A percentile compares a stretch with the other conserved stretches of the same genome.
Conservation (phyloP, 2,797 vertebrate genomes). For the Halcyon leucocephala region DNA sequence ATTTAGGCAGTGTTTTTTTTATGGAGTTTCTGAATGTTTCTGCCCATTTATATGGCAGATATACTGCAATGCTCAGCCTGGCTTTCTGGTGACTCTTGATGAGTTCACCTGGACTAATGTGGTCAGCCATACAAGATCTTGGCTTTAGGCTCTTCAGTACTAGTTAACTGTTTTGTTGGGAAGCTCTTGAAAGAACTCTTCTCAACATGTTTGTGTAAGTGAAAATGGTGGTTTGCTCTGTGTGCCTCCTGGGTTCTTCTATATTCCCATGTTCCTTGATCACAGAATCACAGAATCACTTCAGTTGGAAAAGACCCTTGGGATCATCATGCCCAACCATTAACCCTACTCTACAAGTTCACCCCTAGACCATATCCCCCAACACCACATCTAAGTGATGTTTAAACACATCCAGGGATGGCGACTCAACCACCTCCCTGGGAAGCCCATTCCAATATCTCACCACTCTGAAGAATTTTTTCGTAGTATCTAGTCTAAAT, state of each 20-base stretch:
- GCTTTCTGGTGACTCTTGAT: background rate
- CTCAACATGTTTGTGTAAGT: background rate
- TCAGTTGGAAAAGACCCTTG: too few species aligned
- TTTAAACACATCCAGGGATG: too few species aligned
- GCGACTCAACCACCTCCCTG: too few species aligned
- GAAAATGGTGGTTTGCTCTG: background rate
- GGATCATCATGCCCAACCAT: too few species aligned
- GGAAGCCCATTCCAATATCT: too few species aligned
- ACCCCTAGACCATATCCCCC: too few species aligned
- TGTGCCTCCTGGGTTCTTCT: background rate
- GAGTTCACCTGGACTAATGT: background rate
- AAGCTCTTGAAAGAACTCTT: background rate
- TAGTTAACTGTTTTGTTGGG: background rate
- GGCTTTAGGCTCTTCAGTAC: background rate
- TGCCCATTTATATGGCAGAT: background rate
- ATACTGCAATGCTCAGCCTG: background rate
- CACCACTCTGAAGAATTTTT: too few species aligned
- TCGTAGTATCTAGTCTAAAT: too few species aligned
- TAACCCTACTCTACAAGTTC: too few species aligned
- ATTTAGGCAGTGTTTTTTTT: background rate
- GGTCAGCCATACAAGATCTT: background rate
- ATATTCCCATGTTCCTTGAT: background rate
- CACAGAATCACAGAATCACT: too few species aligned
- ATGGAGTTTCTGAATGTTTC: background rate
- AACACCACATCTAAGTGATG: too few species aligned